Evolutionary conservation across 2,797 vertebrate genomes (phyloP).

Genomic region (Emys orbicularis): DNA sequence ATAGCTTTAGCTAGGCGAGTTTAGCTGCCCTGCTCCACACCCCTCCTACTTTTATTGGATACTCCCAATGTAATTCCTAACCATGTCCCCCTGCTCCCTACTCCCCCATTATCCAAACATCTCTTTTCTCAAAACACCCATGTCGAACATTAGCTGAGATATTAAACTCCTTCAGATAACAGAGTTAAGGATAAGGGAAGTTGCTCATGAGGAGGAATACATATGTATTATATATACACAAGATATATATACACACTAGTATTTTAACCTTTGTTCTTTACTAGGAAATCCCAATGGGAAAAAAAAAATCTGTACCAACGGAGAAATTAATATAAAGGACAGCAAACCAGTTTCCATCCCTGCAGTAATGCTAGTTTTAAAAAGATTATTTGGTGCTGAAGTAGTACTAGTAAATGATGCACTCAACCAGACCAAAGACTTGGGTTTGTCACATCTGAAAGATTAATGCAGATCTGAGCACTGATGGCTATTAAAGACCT

Average conservation of each 20-base stretch:
- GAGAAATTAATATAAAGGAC: not conserved
- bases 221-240: not conserved
- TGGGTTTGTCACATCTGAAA: not conserved
- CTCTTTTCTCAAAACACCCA: not conserved
- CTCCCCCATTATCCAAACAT: not conserved
- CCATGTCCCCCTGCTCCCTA: no score
- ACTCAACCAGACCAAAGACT: not conserved
- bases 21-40: no score
- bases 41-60: no score
- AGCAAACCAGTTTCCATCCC: not conserved
- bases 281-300: no score
- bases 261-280: not conserved
- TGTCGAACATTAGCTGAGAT: not conserved
- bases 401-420: not conserved
- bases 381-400: not conserved
- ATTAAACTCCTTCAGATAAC: not conserved
- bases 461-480: not conserved
- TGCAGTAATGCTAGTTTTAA: not conserved
- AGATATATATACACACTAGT: not conserved
- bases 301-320: not conserved
- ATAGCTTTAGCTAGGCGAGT: no score
- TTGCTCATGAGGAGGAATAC: not conserved
- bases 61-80: no score
- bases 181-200: not conserved
- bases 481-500: not conserved